These are phyloP conservation scores for Heliconius aoede DNA, from an alignment of 2,888 invertebrate genomes.

Conservation along the genomic window DNA sequence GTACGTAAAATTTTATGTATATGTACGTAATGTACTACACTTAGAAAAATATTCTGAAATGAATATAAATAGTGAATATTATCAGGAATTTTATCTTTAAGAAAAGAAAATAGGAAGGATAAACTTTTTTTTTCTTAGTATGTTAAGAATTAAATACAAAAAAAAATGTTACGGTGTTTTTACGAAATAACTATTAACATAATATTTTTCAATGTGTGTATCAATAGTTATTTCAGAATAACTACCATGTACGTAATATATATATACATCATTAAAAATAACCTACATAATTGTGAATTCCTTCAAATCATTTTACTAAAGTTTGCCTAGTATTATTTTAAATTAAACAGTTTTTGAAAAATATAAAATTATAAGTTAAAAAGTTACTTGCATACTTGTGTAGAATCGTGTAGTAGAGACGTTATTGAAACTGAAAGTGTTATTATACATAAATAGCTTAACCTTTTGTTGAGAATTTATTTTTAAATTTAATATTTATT, in stretches of 20 bases:
- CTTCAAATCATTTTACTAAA: neutral
- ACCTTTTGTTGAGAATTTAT: neutral
- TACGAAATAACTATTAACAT: too few relatives aligned
- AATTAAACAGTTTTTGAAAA: neutral
- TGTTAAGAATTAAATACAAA: too few relatives aligned
- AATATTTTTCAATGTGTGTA: too few relatives aligned
- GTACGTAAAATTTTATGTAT: neutral
- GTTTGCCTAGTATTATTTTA: neutral
- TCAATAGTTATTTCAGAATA: too few relatives aligned
- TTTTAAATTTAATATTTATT: slow-evolving; percentile 14
- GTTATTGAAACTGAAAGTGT: neutral
- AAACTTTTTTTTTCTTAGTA: too few relatives aligned
- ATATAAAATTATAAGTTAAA: neutral
- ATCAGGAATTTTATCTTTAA: too few relatives aligned
- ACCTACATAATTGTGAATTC: too few relatives aligned
- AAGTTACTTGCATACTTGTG: neutral
- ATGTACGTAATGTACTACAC: neutral
- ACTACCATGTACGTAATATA: too few relatives aligned
- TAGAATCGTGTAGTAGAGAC: too few relatives aligned
- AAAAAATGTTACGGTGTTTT: too few relatives aligned
- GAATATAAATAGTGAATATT: neutral
- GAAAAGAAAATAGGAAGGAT: too few relatives aligned
- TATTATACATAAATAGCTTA: neutral
- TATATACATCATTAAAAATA: too few relatives aligned
- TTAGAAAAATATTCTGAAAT: neutral